Evolutionary conservation across 2,113 vertebrate species (phyloP).

Genomic region (Tilapia sparmanii): DNA sequence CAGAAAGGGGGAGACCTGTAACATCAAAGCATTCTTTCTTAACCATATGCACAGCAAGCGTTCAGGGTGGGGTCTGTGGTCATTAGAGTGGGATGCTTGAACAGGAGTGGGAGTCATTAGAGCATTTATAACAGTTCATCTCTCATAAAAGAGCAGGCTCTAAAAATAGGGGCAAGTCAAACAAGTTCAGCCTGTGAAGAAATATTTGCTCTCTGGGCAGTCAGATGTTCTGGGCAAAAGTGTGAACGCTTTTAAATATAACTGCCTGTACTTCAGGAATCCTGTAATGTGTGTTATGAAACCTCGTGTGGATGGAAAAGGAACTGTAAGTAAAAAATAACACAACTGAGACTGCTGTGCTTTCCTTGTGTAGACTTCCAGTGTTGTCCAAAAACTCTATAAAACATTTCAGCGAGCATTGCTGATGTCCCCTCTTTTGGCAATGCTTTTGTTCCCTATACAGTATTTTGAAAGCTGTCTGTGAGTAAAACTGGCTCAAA

Average conservation of each 20-base stretch:
- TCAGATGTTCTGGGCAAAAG: background rate
- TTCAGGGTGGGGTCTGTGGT: conserved; percentile 40
- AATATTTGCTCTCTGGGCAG: conserved; percentile 21
- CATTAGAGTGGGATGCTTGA: conserved; percentile 16
- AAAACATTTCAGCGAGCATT: background rate
- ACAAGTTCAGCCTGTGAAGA: background rate
- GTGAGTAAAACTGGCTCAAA: background rate
- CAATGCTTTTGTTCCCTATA: background rate
- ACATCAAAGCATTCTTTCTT: conserved; percentile 56
- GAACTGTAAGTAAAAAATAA: background rate
- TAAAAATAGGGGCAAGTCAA: conserved; percentile 29
- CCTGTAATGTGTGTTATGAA: background rate
- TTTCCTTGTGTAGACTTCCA: background rate
- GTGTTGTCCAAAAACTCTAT: background rate
- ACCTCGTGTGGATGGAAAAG: background rate
- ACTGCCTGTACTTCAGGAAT: background rate
- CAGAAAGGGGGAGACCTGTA: background rate
- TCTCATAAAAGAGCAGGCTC: conserved; percentile 26
- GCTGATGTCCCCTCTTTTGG: background rate
- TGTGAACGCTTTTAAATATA: background rate
- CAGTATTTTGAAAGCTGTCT: background rate
- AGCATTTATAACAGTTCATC: conserved; percentile 23
- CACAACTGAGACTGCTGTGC: background rate
- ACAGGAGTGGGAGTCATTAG: conserved; percentile 14
- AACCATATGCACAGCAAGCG: conserved; percentile 7